Evolutionary conservation across 2,888 invertebrate genomes (phyloP), one percentile per base, ranked within the genome.

Genomic region (Campopleginae sp.): DNA sequence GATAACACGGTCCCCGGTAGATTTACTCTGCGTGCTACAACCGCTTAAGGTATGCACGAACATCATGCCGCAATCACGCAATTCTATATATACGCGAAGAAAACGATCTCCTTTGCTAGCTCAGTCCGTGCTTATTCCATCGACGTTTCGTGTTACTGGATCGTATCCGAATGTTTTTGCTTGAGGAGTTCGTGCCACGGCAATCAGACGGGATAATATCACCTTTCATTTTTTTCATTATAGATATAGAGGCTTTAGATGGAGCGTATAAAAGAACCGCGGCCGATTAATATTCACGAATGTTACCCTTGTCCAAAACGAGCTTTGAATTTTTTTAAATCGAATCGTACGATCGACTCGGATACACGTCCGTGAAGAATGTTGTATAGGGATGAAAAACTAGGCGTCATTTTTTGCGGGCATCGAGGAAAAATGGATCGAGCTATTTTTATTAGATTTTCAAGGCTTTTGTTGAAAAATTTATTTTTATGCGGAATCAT

Each of bases 1-100:
- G 76, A 86, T 86, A 86, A 70, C 68, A 66, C 68, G 27, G 80
- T 54, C 38, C 51, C 38, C 76, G 17, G 63, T 72, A 31, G 78
- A 63, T 84, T 33, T 68, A 82, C 88, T 86, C 86, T 88, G 89
- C 87, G 88, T 88, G 86, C 79, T 82, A 68, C 76, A 81, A 74
- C 79, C 83, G 85, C 84, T 87, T 87, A 85, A 85, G 85, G 86
- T 87, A 86, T 85, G 86, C 88, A 88, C 88, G 88, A 88, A 88
- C 86, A 88, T 87, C n/a, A n/a, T 86, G 84, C 72, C 38, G 80
- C 80, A 87, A 89, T 88, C 89, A 91, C 88, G 90, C 89, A 85
- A 90, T 84, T 82, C 70, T 80, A 33, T 80, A 86, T 51, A 84
- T 10, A 38, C 38, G 8, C 80, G 68, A 63, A 71, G 72, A 83